phyloP scores from a whole-genome alignment of 2,888 invertebrate genomes.

The Drosophila recens region DNA sequence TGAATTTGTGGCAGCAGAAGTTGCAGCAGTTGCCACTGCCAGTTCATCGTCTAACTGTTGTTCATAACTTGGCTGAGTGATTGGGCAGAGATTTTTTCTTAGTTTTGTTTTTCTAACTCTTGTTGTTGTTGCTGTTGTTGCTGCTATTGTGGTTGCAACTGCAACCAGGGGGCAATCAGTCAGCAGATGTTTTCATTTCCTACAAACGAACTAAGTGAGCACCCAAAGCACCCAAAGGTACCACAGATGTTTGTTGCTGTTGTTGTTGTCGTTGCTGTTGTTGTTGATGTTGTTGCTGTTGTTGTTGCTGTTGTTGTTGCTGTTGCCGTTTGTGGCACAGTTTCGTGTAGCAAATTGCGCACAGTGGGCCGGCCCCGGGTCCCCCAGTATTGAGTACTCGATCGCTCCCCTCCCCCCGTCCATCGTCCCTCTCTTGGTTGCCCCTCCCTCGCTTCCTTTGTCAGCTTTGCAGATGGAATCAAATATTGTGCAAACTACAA shows the following conservation, averaged over 20 bases:
- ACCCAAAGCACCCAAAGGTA: conserved; percentile 60
- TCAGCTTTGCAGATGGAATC: conserved; percentile 73
- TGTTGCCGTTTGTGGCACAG: conserved; percentile 63
- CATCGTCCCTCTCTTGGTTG: background rate
- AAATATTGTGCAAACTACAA: conserved; percentile 80
- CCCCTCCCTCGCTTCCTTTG: conserved; percentile 11
- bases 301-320: conserved; percentile 26
- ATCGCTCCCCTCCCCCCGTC: conserved; percentile 5
- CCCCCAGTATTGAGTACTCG: conserved; percentile 57
- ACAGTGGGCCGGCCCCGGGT: conserved; percentile 73
- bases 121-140: conserved; percentile 5
- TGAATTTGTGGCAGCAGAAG: conserved; percentile 3
- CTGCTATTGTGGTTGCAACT: conserved; percentile 42
- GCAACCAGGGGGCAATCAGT: conserved; percentile 80
- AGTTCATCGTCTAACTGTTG: conserved; percentile 70
- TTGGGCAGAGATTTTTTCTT: conserved; percentile 58
- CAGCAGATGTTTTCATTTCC: conserved; percentile 82
- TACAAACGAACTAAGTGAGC: conserved; percentile 67
- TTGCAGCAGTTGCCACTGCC: conserved; percentile 32
- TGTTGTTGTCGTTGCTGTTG: conserved; percentile 8
- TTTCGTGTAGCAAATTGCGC: conserved; percentile 79
- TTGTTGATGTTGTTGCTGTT: too few species aligned
- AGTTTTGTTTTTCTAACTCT: conserved; percentile 12
- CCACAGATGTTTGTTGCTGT: conserved; percentile 66
- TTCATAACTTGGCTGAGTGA: conserved; percentile 80